phyloP scores from a whole-genome alignment of 2,113 vertebrate species.

The Cynocephalus volans region DNA sequence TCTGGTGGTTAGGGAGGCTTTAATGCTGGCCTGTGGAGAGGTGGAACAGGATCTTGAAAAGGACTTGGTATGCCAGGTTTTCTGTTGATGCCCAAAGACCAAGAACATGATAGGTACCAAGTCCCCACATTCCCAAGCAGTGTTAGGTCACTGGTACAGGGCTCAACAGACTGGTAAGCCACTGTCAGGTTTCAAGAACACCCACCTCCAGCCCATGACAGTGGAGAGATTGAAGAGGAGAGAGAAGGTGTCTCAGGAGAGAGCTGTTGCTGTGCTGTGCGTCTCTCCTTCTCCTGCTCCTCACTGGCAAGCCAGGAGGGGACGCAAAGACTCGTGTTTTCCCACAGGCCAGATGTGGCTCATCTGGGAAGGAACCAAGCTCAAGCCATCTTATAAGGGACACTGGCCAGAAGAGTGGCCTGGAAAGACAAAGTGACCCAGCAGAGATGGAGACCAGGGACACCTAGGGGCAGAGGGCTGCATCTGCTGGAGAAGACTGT shows the following conservation, averaged over 20 bases:
- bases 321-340: neutral
- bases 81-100: no score
- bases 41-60: neutral
- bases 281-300: neutral
- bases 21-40: neutral
- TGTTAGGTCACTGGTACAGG: neutral
- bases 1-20: neutral
- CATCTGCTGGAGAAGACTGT: neutral
- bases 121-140: neutral
- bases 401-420: neutral
- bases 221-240: neutral
- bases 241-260: neutral
- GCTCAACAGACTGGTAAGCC: neutral
- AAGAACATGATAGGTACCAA: neutral
- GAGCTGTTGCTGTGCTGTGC: fast-evolving
- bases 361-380: neutral
- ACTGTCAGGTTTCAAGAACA: fast-evolving
- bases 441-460: neutral
- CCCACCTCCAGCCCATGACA: neutral
- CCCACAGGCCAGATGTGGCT: neutral
- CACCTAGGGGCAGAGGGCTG: neutral
- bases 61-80: neutral
- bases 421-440: neutral
- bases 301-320: neutral
- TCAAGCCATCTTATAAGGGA: neutral